Percentiles rank a stretch among this genome's conserved stretches.
Evolutionary conservation across 1,140 invertebrate species (phyloP).

Genomic region (Tetragonula clypearis): DNA sequence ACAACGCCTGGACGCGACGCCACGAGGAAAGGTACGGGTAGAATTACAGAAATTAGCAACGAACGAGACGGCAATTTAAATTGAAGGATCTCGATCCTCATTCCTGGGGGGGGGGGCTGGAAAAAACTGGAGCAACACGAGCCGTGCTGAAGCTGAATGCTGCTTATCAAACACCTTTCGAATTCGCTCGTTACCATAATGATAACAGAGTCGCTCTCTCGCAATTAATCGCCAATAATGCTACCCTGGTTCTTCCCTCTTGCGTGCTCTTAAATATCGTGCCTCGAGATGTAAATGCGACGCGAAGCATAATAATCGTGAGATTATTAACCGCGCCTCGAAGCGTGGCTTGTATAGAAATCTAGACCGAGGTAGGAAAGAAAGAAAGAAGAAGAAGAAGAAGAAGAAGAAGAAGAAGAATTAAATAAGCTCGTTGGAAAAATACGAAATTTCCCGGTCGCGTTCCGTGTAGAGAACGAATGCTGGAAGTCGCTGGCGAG

Average conservation of each 20-base stretch:
- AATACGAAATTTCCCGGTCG: not conserved
- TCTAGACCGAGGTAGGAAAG: not conserved
- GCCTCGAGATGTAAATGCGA: not conserved
- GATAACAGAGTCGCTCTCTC: not conserved
- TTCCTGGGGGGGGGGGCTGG: not conserved
- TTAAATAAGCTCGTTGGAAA: not conserved
- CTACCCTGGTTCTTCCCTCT: not conserved
- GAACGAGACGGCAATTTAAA: conserved; percentile 5
- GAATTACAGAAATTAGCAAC: conserved; percentile 22
- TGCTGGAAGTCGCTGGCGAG: no score
- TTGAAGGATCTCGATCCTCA: not conserved
- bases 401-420: not conserved
- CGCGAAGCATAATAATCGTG: not conserved
- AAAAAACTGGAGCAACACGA: not conserved
- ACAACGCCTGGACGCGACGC: conserved; percentile 1
- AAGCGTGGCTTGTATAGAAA: fast-evolving
- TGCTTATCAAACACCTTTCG: not conserved
- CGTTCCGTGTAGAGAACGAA: not conserved
- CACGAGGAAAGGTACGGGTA: not conserved
- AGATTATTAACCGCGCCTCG: not conserved
- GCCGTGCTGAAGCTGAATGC: not conserved
- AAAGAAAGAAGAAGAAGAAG: no score
- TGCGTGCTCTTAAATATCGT: not conserved
- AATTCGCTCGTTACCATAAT: not conserved
- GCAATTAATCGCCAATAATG: not conserved